A percentile compares a stretch with the other conserved stretches of the same genome.
Evolutionary conservation across 2,797 vertebrate species (phyloP).

Genomic region (Rhabdophis nuchalis): DNA sequence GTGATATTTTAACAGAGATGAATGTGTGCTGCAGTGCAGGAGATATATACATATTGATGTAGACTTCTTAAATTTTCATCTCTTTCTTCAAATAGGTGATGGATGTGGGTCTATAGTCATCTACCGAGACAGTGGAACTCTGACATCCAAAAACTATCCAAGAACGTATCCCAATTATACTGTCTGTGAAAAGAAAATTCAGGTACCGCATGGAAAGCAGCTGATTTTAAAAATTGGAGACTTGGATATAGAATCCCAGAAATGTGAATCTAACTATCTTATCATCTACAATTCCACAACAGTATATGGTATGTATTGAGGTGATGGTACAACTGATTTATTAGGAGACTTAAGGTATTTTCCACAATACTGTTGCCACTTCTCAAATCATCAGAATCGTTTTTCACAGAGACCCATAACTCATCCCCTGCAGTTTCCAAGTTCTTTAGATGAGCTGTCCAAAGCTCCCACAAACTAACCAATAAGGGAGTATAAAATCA

Average conservation of each 20-base stretch:
- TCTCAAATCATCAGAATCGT: background rate
- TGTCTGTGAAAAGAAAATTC: constrained; percentile 76
- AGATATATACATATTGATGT: background rate
- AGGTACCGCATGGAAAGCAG: constrained; percentile 71
- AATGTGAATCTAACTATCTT: constrained; percentile 77
- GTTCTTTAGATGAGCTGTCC: background rate
- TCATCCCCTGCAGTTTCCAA: background rate
- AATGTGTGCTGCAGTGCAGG: background rate
- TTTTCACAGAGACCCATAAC: background rate
- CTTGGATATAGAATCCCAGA: constrained; percentile 77
- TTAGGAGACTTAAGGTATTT: background rate
- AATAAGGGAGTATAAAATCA: background rate
- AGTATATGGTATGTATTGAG: constrained; percentile 68
- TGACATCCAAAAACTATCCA: constrained; percentile 84
- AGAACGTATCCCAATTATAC: constrained; percentile 82
- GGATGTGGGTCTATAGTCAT: constrained; percentile 78
- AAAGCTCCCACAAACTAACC: background rate
- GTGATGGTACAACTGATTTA: background rate
- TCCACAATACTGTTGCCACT: background rate
- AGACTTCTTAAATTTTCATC: background rate
- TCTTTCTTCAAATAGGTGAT: constrained; percentile 64
- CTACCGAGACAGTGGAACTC: constrained; percentile 77
- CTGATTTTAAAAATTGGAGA: constrained; percentile 79
- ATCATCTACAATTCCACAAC: constrained; percentile 69
- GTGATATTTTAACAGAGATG: background rate